Evolutionary conservation across 1,140 invertebrate genomes (phyloP).

Genomic region (Cephus cinctus): DNA sequence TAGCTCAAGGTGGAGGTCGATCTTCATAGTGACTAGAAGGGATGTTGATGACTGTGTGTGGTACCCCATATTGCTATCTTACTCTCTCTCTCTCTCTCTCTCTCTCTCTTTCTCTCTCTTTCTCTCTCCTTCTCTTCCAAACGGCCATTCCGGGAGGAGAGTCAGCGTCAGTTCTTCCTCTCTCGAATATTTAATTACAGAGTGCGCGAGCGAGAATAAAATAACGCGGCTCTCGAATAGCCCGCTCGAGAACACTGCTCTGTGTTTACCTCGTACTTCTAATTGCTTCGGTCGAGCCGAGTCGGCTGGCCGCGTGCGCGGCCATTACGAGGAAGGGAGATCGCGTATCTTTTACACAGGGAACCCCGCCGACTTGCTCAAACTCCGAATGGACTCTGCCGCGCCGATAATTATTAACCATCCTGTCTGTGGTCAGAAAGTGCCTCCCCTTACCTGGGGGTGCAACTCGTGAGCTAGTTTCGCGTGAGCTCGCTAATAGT

Average conservation of each 20-base stretch:
- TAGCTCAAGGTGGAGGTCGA: no score
- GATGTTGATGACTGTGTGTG: slow-evolving; percentile 25
- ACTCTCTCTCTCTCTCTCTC: slow-evolving; percentile 6
- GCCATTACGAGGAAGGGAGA: slow-evolving; percentile 39
- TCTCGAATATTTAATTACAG: slow-evolving; percentile 47
- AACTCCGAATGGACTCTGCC: no score
- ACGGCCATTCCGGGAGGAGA: neutral
- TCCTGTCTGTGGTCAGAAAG: no score
- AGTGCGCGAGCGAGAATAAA: slow-evolving; percentile 33
- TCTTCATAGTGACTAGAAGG: no score
- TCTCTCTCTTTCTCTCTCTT: slow-evolving; percentile 11
- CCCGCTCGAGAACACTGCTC: slow-evolving; percentile 30
- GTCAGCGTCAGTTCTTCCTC: slow-evolving; percentile 18
- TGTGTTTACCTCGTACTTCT: slow-evolving; percentile 55
- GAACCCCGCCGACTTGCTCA: no score
- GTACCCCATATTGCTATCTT: slow-evolving; percentile 2
- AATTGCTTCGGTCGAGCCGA: slow-evolving; percentile 44
- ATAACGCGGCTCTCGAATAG: slow-evolving; percentile 37
- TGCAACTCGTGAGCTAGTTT: no score
- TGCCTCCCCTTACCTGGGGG: no score
- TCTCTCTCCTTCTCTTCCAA: slow-evolving; percentile 29
- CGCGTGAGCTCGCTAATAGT: no score
- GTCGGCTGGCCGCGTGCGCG: slow-evolving; percentile 12
- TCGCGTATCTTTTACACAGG: slow-evolving; percentile 30
- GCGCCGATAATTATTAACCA: no score